These are phyloP conservation scores for Oceanodroma leucorhoa DNA, from an alignment of 2,797 vertebrate species.

Conservation along the genomic window DNA sequence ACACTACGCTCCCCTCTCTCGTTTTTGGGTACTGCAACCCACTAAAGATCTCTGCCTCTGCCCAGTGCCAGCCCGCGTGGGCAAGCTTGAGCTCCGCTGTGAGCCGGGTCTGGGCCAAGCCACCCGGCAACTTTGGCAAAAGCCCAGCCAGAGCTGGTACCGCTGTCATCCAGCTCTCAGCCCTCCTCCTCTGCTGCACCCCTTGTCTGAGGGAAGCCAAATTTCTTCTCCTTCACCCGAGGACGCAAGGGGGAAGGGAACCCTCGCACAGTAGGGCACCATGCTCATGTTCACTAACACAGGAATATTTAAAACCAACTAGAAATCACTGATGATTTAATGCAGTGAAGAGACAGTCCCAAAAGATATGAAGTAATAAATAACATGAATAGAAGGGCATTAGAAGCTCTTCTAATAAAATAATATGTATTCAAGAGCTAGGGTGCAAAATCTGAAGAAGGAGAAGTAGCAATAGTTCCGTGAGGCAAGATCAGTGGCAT, in stretches of 20 bases:
- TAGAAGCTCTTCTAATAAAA: neutral
- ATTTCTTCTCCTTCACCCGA: neutral
- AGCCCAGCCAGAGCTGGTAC: neutral
- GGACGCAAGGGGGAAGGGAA: accelerated
- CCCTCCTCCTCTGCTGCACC: neutral
- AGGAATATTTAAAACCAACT: neutral
- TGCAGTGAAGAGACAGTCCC: neutral
- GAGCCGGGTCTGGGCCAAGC: neutral
- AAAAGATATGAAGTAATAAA: neutral
- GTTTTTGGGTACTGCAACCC: neutral
- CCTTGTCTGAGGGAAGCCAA: neutral
- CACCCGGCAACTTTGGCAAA: neutral
- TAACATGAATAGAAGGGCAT: neutral
- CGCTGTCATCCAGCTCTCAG: neutral
- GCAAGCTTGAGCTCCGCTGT: neutral
- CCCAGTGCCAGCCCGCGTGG: neutral
- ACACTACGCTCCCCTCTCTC: accelerated
- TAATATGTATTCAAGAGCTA: neutral
- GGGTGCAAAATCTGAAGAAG: neutral
- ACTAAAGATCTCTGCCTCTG: neutral
- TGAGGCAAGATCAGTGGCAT: neutral
- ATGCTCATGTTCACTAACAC: accelerated
- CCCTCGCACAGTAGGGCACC: neutral
- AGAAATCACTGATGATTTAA: neutral
- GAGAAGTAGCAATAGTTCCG: neutral